Evolutionary conservation across 2,888 invertebrate species (phyloP).

Genomic region (Leptinotarsa juncta): DNA sequence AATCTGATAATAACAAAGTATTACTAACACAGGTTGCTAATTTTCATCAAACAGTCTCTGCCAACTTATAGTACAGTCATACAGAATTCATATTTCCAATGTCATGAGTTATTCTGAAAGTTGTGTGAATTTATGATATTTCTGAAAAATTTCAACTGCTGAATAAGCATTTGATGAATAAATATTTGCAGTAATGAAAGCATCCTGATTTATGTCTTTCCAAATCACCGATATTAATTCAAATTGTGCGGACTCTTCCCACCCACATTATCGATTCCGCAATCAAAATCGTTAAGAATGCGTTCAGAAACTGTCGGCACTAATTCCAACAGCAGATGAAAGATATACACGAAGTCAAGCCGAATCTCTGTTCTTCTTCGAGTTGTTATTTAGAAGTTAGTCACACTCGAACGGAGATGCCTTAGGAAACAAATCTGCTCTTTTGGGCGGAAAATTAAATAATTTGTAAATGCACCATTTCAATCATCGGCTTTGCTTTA

Average conservation of each 20-base stretch:
- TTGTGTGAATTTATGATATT: no score
- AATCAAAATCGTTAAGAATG: conserved; percentile 1
- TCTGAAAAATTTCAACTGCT: no score
- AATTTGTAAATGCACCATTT: conserved; percentile 62
- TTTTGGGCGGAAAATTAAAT: conserved; percentile 65
- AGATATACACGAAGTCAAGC: conserved; percentile 27
- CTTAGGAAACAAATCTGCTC: conserved; percentile 63
- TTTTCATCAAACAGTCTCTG: no score
- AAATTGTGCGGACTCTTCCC: background rate
- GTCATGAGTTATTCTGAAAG: no score
- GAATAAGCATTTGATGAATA: no score
- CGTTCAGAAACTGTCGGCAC: conserved; percentile 14
- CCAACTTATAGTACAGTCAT: no score
- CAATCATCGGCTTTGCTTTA: conserved; percentile 53
- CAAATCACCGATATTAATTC: background rate
- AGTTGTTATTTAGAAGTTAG: conserved; percentile 60
- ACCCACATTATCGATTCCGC: background rate
- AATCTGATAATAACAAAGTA: no score
- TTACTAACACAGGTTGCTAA: no score
- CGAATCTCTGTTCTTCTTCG: conserved; percentile 45
- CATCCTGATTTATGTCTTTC: background rate
- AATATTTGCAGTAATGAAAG: no score
- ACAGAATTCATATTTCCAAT: no score
- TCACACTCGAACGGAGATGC: conserved; percentile 60
- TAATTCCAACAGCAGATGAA: conserved; percentile 26